Evolutionary conservation across 2,888 invertebrate genomes (phyloP).

Genomic region (Zootermopsis nevadensis): DNA sequence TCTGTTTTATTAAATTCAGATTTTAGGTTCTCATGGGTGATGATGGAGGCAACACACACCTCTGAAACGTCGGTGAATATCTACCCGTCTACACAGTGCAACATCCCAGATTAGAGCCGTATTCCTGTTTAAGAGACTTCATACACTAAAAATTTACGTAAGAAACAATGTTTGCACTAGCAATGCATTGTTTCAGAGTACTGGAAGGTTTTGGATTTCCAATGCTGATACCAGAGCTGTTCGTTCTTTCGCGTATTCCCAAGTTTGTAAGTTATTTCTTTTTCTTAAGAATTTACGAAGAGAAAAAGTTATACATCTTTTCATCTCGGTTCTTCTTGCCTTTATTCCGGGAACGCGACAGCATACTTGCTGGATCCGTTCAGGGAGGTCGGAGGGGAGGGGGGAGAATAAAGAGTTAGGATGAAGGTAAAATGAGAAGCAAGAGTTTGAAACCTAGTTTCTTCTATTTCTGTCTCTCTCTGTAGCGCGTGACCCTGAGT

Average conservation of each 20-base stretch:
- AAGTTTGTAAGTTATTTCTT: constrained; percentile 23
- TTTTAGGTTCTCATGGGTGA: too few species aligned
- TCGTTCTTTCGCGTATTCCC: neutral
- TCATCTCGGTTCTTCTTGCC: constrained; percentile 20
- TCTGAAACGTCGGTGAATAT: too few species aligned
- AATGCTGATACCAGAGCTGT: neutral
- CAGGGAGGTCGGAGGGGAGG: too few species aligned
- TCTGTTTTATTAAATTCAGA: too few species aligned
- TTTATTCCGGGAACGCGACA: neutral
- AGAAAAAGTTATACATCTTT: constrained; percentile 32
- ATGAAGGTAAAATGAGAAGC: constrained; percentile 14
- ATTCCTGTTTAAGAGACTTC: too few species aligned
- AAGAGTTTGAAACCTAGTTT: constrained; percentile 31
- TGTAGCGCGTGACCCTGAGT: constrained; percentile 40
- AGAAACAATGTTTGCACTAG: neutral
- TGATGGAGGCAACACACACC: too few species aligned
- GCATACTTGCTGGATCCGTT: constrained; percentile 32
- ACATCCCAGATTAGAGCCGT: too few species aligned
- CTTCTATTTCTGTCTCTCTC: constrained; percentile 26
- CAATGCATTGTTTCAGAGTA: neutral
- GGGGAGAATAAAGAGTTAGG: constrained; percentile 45
- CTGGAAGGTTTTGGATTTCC: neutral
- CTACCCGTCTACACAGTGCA: too few species aligned
- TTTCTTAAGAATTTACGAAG: constrained; percentile 36
- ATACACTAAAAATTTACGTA: neutral